Evolutionary conservation across 2,888 invertebrate species (phyloP), one percentile per base, ranked within the genome.

Genomic region (Poecilobothrus nobilitatus): DNA sequence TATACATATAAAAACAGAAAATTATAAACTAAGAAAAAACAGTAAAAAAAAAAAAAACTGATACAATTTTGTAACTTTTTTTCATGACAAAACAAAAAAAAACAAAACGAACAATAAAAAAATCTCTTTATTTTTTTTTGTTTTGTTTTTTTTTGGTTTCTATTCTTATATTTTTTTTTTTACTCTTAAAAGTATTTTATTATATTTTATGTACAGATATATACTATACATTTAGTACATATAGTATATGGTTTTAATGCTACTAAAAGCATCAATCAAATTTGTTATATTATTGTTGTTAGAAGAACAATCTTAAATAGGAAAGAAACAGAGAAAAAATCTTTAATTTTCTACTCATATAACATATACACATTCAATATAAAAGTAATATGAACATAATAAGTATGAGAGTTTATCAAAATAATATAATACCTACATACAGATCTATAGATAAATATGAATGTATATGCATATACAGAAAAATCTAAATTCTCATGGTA

Each of bases 251-350:
- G n/a, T 53, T 53, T 53, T 53, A 53, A 53, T 53, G 53, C 53
- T 53, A 53, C 53, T 53, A 53, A 53, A 53, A 53, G 53, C 53
- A 53, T 53, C 53, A 53, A 53, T 53, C 53, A 53, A 53, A 53
- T 53, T 53, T 53, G 18, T 53, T 53, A 6, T 53, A 53, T n/a
- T n/a, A n/a, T 53, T 53, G n/a, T 53, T 18, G 15, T 53, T 9
- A 12, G 15, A 18, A 53, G 53, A 18, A 12, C 15, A 18, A 18
- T 53, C 18, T 53, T 18, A 53, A 53, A 15, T 15, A 53, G 18
- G 18, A 53, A 53, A 53, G 1, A 53, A 53, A 53, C 3, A 53
- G 18, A 53, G 18, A 53, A 18, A 53, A n/a, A 53, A 18, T 15
- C 53, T 53, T 53, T 15, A 53, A 53, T 53, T 53, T 53, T 27